Evolutionary conservation across 53 echinoderm and acorn worm genomes (phyloP).

Genomic region (Actinopyga echinites): DNA sequence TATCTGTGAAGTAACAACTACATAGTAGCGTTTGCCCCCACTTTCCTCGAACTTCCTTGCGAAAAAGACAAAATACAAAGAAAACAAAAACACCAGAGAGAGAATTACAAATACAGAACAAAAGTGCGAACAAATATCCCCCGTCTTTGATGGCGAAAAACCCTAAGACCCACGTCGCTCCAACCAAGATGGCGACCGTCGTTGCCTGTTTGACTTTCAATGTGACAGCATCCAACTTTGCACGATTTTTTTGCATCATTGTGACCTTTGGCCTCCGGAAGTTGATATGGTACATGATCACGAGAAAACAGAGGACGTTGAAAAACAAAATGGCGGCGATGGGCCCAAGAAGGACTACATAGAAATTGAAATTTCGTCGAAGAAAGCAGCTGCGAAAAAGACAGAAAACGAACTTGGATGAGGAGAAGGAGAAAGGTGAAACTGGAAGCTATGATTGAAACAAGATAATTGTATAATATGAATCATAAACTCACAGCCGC

Average conservation of each 20-base stretch:
- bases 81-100: constrained; percentile 68
- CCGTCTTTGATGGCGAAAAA: constrained; percentile 59
- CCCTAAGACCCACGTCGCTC: constrained; percentile 75
- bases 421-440: background rate
- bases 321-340: constrained; percentile 64
- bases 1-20: background rate
- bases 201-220: constrained; percentile 44
- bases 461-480: too few species aligned
- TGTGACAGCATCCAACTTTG: background rate
- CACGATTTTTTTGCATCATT: constrained; percentile 3
- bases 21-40: background rate
- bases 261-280: constrained; percentile 57
- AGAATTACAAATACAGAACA: constrained; percentile 76
- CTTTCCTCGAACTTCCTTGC: constrained; percentile 37
- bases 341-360: constrained; percentile 57
- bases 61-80: constrained; percentile 65
- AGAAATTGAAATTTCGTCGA: constrained; percentile 49
- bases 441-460: background rate
- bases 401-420: background rate
- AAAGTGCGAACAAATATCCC: constrained; percentile 48
- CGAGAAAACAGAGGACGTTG: constrained; percentile 63
- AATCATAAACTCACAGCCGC: too few species aligned
- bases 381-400: constrained; percentile 72
- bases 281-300: constrained; percentile 60
- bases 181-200: constrained; percentile 65